A percentile compares a stretch with the other conserved stretches of the same genome.
Conservation (phyloP, 2,113 vertebrate genomes). For the Phalacrocorax pelagicus region DNA sequence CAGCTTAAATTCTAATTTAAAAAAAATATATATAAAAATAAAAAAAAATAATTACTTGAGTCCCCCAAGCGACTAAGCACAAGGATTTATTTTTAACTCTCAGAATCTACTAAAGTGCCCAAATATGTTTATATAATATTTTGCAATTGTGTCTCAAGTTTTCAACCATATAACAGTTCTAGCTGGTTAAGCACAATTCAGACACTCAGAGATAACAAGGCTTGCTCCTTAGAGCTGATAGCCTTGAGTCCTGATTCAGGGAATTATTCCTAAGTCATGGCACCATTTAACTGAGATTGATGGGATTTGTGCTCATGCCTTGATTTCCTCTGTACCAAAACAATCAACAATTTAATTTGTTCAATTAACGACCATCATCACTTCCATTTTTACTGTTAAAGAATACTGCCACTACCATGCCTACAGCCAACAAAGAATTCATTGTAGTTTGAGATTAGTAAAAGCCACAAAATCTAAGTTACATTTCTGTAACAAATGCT, state of each 20-base stretch:
- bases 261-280: neutral
- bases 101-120: neutral
- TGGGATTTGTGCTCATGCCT: neutral
- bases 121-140: neutral
- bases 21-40: neutral
- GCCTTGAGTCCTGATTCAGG: neutral
- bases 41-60: neutral
- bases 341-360: neutral
- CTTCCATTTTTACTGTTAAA: neutral
- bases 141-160: neutral
- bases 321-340: neutral
- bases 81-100: constrained; percentile 4
- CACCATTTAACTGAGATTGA: neutral
- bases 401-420: neutral
- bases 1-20: neutral
- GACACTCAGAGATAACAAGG: neutral
- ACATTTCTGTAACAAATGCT: neutral
- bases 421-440: neutral
- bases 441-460: neutral
- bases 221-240: neutral
- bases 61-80: neutral
- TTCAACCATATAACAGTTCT: neutral
- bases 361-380: neutral
- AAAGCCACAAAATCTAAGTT: neutral
- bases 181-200: neutral